These are phyloP conservation scores for Anthonomus grandis DNA, from an alignment of 1,140 invertebrate species.

Conservation along the genomic window DNA sequence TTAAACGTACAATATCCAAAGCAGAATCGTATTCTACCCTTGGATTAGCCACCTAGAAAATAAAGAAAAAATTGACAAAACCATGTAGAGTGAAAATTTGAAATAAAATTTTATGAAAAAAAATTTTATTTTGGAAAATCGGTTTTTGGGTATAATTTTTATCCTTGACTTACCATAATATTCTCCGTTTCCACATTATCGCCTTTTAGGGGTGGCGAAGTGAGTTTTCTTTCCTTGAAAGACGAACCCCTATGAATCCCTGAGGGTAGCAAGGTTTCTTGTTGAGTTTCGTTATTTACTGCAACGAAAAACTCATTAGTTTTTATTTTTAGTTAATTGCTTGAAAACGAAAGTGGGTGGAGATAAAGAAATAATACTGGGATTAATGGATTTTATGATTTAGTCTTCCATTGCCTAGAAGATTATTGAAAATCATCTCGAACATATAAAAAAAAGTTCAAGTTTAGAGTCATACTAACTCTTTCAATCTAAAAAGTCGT, in stretches of 20 bases:
- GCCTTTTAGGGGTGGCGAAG: conserved; percentile 41
- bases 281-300: conserved; percentile 61
- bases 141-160: background rate
- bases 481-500: too few relatives aligned
- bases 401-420: too few relatives aligned
- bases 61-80: background rate
- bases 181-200: conserved; percentile 49
- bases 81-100: background rate
- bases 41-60: conserved; percentile 34
- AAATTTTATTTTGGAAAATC: background rate
- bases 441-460: too few relatives aligned
- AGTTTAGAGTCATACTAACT: too few relatives aligned
- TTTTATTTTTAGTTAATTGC: too few relatives aligned
- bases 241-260: conserved; percentile 38
- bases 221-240: conserved; percentile 35
- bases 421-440: too few relatives aligned
- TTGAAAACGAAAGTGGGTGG: too few relatives aligned
- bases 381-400: too few relatives aligned
- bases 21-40: conserved; percentile 43
- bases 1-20: conserved; percentile 43
- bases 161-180: conserved; percentile 30
- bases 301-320: too few relatives aligned
- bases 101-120: background rate
- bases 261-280: conserved; percentile 63
- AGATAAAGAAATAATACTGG: too few relatives aligned